These are phyloP conservation scores for Alosa alosa DNA, from an alignment of 2,113 vertebrate species.

Conservation along the genomic window DNA sequence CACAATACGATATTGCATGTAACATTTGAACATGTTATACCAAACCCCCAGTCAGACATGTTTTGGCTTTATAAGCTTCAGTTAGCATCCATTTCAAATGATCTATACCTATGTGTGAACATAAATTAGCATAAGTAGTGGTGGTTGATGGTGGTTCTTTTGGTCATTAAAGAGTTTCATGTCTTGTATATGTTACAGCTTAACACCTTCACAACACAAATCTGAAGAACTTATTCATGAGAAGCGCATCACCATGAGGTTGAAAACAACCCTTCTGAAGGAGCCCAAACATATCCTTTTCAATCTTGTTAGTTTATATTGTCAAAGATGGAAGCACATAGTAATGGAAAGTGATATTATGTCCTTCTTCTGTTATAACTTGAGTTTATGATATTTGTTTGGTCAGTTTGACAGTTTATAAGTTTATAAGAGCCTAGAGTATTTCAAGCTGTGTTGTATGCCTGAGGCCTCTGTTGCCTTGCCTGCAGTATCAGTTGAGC, in stretches of 20 bases:
- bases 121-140: not conserved
- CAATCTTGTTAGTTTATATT: not conserved
- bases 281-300: slow-evolving; percentile 99
- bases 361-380: not conserved
- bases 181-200: not conserved
- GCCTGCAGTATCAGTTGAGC: not conserved
- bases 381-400: not conserved
- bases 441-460: not conserved
- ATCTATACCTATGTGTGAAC: too few species aligned
- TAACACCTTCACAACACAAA: not conserved
- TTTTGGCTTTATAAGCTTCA: too few species aligned
- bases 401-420: not conserved
- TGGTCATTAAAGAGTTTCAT: not conserved
- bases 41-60: too few species aligned
- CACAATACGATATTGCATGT: too few species aligned
- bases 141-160: not conserved
- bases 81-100: too few species aligned
- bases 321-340: not conserved
- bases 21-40: too few species aligned
- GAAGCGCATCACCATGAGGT: slow-evolving; percentile 74
- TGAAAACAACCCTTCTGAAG: slow-evolving; percentile 90
- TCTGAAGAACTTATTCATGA: not conserved
- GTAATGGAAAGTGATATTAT: too few species aligned
- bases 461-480: not conserved
- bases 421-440: not conserved